These are phyloP conservation scores for Exephanes ischioxanthus DNA, from an alignment of 2,888 invertebrate species.

Conservation along the genomic window DNA sequence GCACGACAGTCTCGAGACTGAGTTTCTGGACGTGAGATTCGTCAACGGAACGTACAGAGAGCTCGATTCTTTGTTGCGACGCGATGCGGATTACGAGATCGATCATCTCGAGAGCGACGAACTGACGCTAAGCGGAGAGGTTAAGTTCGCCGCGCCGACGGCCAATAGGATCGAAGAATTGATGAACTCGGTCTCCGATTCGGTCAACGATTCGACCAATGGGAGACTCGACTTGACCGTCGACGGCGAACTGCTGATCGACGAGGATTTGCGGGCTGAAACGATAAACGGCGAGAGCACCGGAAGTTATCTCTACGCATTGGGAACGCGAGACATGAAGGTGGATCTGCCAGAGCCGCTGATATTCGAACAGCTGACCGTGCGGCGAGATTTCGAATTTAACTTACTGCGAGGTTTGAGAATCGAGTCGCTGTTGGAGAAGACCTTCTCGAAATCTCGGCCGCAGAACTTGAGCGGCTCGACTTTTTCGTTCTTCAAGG, in stretches of 20 bases:
- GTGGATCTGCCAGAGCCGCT: slow-evolving; percentile 50
- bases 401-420: slow-evolving; percentile 68
- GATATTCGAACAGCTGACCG: slow-evolving; percentile 70
- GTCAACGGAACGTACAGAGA: slow-evolving; percentile 48
- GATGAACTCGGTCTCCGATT: neutral
- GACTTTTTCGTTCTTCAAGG: slow-evolving; percentile 67
- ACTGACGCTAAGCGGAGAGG: slow-evolving; percentile 32
- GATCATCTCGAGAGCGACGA: slow-evolving; percentile 29
- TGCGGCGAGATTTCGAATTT: slow-evolving; percentile 71
- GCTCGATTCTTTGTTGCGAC: slow-evolving; percentile 31
- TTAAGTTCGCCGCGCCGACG: neutral
- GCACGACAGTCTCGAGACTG: slow-evolving; percentile 61
- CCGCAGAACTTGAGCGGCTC: slow-evolving; percentile 71
- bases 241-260: slow-evolving; percentile 74
- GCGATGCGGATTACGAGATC: slow-evolving; percentile 39
- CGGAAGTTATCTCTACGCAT: slow-evolving; percentile 68
- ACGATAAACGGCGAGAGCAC: slow-evolving; percentile 69
- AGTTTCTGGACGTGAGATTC: slow-evolving; percentile 66
- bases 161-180: neutral
- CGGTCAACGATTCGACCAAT: neutral
- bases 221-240: slow-evolving; percentile 68
- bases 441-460: slow-evolving; percentile 72
- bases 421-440: slow-evolving; percentile 68
- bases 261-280: slow-evolving; percentile 62
- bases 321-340: slow-evolving; percentile 60